Conservation (phyloP, 2,888 invertebrate species). For the Panorpa germanica region DNA sequence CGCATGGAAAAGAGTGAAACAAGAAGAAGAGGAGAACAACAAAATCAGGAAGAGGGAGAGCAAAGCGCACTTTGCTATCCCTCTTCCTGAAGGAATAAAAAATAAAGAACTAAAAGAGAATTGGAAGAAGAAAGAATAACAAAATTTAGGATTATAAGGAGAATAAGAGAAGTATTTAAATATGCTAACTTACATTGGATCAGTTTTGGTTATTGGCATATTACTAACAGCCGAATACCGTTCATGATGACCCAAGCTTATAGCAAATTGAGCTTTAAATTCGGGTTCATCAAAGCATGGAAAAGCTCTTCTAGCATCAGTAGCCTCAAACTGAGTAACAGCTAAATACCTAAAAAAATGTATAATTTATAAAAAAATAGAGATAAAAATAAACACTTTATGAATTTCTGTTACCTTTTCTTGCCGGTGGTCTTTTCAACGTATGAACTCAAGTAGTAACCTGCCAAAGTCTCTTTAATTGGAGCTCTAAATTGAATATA, state of each 20-base stretch:
- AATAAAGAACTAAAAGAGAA: too few relatives aligned
- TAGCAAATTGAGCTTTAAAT: slow-evolving; percentile 67
- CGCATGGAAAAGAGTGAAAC: slow-evolving; percentile 1
- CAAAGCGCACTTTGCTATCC: too few relatives aligned
- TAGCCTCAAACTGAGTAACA: slow-evolving; percentile 66
- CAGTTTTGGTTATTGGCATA: slow-evolving; percentile 40
- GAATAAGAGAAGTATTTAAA: slow-evolving; percentile 3
- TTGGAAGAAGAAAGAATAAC: too few relatives aligned
- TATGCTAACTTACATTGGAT: slow-evolving; percentile 28
- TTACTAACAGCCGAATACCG: slow-evolving; percentile 49
- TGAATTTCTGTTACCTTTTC: slow-evolving; percentile 21
- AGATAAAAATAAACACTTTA: slow-evolving; percentile 4
- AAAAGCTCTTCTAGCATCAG: slow-evolving; percentile 65
- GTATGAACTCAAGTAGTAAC: slow-evolving; percentile 53
- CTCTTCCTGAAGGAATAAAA: too few relatives aligned
- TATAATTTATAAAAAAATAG: slow-evolving; percentile 9
- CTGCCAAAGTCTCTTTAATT: slow-evolving; percentile 40
- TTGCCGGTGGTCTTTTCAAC: slow-evolving; percentile 28
- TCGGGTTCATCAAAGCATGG: slow-evolving; percentile 87
- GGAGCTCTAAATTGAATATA: slow-evolving; percentile 39
- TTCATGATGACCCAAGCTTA: slow-evolving; percentile 41
- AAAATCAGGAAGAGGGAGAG: too few relatives aligned
- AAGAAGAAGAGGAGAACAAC: too few relatives aligned
- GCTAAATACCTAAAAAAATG: slow-evolving; percentile 39
- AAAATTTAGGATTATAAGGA: background rate